Evolutionary conservation across 2,888 invertebrate species (phyloP).

Genomic region (Seira ritae): DNA sequence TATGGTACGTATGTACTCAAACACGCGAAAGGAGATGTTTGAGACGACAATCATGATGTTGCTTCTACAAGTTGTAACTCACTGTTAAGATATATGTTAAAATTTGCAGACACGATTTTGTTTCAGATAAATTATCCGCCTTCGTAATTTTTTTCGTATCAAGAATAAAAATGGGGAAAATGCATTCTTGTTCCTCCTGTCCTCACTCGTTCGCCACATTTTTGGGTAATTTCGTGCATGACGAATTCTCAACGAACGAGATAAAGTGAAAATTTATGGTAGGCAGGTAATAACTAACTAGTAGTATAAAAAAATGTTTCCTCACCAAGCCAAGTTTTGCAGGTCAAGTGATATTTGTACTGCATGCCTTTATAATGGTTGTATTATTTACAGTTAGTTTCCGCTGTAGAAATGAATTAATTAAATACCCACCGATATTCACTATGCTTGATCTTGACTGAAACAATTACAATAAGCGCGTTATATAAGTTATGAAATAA

Average conservation of each 20-base stretch:
- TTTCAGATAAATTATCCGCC: slow-evolving; percentile 49
- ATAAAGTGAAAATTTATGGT: slow-evolving; percentile 28
- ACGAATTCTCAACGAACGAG: slow-evolving; percentile 37
- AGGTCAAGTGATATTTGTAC: too few relatives aligned
- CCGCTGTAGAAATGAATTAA: too few relatives aligned
- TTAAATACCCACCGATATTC: too few relatives aligned
- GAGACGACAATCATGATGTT: too few relatives aligned
- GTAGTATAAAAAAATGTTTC: background rate
- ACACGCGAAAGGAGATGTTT: too few relatives aligned
- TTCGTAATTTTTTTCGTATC: slow-evolving; percentile 13
- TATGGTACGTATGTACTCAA: too few relatives aligned
- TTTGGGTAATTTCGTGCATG: slow-evolving; percentile 36
- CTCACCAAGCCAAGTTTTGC: background rate
- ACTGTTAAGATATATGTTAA: background rate
- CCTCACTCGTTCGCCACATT: background rate
- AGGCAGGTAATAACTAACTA: background rate
- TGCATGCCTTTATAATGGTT: too few relatives aligned
- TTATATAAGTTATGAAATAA: too few relatives aligned
- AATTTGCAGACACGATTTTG: slow-evolving; percentile 38
- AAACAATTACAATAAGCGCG: too few relatives aligned
- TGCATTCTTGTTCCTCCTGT: background rate
- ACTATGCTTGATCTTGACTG: too few relatives aligned
- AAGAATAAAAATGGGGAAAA: background rate
- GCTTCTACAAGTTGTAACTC: too few relatives aligned
- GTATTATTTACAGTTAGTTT: too few relatives aligned